Evolutionary conservation across 1,140 invertebrate genomes (phyloP), one percentile per base, ranked within the genome.

Genomic region (Drosophila navojoa): DNA sequence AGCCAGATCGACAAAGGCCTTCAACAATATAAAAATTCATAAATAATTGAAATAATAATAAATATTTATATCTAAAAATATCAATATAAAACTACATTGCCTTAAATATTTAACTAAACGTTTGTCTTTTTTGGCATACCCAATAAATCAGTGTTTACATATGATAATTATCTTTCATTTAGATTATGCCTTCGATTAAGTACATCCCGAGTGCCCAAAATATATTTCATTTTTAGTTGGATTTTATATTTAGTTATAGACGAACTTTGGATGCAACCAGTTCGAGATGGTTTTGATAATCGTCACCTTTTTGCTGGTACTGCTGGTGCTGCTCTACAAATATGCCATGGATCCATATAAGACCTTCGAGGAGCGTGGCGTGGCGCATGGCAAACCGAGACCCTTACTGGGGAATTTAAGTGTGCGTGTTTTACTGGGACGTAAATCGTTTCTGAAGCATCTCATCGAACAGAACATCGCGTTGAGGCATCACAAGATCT

Each of bases 371-470:
- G 68, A 84, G 15, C 67, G 84, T 10, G 80, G 80, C 15, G 61
- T 89, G 44, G 5, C 45, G 0, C 49, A 75, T 27, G 54, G 67
- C 3, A 47, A 55, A 10, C 84, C 84, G 0, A 72, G 32, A 38
- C 79, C 85, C 0, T 53, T 89, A 1, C 27, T 89, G 7, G 84
- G 84, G 1, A 89, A 80, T 35, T 5, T 89, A 3, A 72, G 63
- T 0, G 3, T 79, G 1, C 44, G 35, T 0, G 61, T 45, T 5
- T 10, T 89, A 29, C 15, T 77, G 0, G 84, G 77, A 6, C 13
- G 50, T 0, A 3, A 44, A 1, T 52, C 84, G 0, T 76, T 87
- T 1, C 45, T 89, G 1, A 55, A 74, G 1, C 3, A 40, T 0
- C 64, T 87, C 16, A 53, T 84, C 10, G 49, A 84, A 2, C 6